Evolutionary conservation across 2,888 invertebrate species (phyloP), one percentile per base, ranked within the genome.

Genomic region (Hypercompe scribonia): DNA sequence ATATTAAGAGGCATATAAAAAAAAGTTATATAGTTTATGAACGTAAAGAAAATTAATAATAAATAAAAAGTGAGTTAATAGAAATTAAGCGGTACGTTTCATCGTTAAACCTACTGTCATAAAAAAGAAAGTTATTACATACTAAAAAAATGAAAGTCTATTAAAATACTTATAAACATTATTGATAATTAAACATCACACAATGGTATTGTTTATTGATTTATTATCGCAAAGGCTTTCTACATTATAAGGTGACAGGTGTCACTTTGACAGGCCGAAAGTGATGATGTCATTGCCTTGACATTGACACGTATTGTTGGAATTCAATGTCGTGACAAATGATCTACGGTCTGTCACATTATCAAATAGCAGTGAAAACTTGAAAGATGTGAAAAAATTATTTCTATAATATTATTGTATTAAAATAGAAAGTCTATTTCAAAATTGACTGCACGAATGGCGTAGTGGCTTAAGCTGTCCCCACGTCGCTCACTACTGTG

Each of bases 261-360:
- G 54, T 65, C 28, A 54, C n/a, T 24, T 71, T 69, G 66, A 66
- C 65, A 66, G 66, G 34, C 54, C 42, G 71, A 50, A 65, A 65
- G 58, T 71, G 71, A 54, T 66, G 58, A 66, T n/a, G 71, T 65
- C 65, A 71, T 28, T 31, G 11, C 58, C 24, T 54, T 71, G 71
- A 71, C 66, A 66, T 61, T 71, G 58, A 66, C 31, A 31, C 21
- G 31, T 58, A 66, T 71, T 71, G 66, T 71, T 58, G 33, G 65
- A 33, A 39, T 3, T 36, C 65, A 54, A 46, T 64, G 70, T 36
- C 65, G 13, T 28, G 54, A 65, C 36, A 31, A 31, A 8, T 18
- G 39, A 36, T 36, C 65, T 46, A 34, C 1, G 24, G 13, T 13
- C 65, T 70, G 54, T 68, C 54, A 68, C 34, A 15, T 34, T 68